Conservation (phyloP, 2,888 invertebrate genomes). For the Nomada fucata region DNA sequence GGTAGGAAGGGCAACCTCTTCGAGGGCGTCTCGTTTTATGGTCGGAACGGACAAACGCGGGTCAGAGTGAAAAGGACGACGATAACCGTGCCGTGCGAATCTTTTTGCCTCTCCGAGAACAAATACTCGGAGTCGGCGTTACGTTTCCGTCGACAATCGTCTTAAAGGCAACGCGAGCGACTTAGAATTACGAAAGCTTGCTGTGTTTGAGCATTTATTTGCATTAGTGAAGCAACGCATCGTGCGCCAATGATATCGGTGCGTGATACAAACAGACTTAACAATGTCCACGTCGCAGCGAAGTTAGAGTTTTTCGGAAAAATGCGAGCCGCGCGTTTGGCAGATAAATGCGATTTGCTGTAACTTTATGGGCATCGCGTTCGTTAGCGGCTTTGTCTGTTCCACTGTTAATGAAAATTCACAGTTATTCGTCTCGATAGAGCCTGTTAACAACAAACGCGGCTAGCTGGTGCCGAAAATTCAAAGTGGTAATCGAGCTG, state of each 20-base stretch:
- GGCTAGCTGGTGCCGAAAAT: no score
- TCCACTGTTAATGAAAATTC: background rate
- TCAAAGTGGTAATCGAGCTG: no score
- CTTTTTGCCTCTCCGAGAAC: background rate
- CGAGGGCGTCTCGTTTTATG: background rate
- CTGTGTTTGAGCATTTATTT: slow-evolving; percentile 25
- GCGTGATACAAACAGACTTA: no score
- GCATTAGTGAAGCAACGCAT: no score
- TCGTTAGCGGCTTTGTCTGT: background rate
- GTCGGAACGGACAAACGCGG: background rate
- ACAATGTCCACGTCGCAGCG: background rate
- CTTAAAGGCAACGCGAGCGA: background rate
- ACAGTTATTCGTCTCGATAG: no score
- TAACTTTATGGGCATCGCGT: no score
- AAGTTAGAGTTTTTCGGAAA: background rate
- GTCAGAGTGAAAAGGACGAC: background rate
- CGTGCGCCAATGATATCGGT: no score
- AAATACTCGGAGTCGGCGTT: background rate
- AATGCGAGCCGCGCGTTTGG: background rate
- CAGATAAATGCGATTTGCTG: background rate
- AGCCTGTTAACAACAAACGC: no score
- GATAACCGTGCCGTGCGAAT: background rate
- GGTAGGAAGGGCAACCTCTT: background rate
- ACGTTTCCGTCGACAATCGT: slow-evolving; percentile 8
- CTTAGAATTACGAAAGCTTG: background rate